A percentile compares a stretch with the other conserved stretches of the same genome.
Evolutionary conservation across 2,113 vertebrate genomes (phyloP).

Genomic region (Oncorhynchus tshawytscha): DNA sequence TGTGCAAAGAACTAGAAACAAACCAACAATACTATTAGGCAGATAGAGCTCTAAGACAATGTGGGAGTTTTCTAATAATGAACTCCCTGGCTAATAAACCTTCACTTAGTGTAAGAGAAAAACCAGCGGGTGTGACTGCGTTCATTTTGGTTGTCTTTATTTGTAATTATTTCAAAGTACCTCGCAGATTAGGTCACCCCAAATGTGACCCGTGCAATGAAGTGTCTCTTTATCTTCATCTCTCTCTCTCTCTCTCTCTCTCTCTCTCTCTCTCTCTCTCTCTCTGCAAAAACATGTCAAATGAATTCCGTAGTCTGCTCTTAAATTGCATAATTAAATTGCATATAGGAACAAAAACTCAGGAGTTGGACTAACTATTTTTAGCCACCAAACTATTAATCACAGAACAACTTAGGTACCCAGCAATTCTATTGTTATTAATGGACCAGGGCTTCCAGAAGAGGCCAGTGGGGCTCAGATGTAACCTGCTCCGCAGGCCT

Average conservation of each 20-base stretch:
- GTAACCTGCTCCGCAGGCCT: background rate
- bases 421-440: background rate
- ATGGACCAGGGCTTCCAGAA: background rate
- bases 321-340: background rate
- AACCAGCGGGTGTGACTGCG: background rate
- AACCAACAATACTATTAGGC: background rate
- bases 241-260: constrained; percentile 2
- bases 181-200: background rate
- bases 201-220: background rate
- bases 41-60: background rate
- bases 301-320: background rate
- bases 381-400: too few relatives aligned
- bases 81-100: background rate
- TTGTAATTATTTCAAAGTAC: background rate
- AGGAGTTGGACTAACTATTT: too few relatives aligned
- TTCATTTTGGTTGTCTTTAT: background rate
- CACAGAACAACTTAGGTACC: too few relatives aligned
- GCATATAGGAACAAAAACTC: background rate
- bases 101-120: background rate
- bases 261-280: background rate
- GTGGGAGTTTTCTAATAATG: background rate
- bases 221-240: background rate
- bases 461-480: background rate
- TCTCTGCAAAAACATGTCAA: background rate
- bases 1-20: background rate